These are phyloP conservation scores for Junonia oenone DNA, from an alignment of 2,888 invertebrate genomes.

Conservation along the genomic window DNA sequence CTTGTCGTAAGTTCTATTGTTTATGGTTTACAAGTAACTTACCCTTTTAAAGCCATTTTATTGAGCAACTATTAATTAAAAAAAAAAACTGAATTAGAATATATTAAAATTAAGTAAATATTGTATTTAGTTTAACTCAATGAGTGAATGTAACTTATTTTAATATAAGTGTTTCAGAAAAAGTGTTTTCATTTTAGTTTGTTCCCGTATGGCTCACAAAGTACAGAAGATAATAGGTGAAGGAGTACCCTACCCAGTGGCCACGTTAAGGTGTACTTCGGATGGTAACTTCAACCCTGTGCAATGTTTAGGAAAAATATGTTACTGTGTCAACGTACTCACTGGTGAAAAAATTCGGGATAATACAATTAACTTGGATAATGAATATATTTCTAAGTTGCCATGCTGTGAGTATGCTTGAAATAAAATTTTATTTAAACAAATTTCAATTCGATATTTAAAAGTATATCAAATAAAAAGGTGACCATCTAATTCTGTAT, in stretches of 20 bases:
- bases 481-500: no score
- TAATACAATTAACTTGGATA: conserved; percentile 46
- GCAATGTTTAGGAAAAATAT: conserved; percentile 81
- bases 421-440: no score
- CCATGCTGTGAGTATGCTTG: conserved; percentile 64
- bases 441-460: no score
- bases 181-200: conserved; percentile 55
- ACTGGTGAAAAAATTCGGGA: conserved; percentile 65
- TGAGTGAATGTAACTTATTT: no score
- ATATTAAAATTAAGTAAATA: no score
- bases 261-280: conserved; percentile 79
- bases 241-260: conserved; percentile 52
- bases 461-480: no score
- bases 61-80: no score
- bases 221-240: conserved; percentile 57
- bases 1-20: conserved; percentile 74
- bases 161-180: background rate
- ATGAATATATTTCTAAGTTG: conserved; percentile 48
- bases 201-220: conserved; percentile 77
- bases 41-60: no score
- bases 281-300: conserved; percentile 84
- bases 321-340: conserved; percentile 80
- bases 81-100: no score
- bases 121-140: no score
- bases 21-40: background rate